Percentiles rank a stretch among this genome's conserved stretches.
Evolutionary conservation across 2,888 invertebrate species (phyloP).

Genomic region (Lagria hirta): DNA sequence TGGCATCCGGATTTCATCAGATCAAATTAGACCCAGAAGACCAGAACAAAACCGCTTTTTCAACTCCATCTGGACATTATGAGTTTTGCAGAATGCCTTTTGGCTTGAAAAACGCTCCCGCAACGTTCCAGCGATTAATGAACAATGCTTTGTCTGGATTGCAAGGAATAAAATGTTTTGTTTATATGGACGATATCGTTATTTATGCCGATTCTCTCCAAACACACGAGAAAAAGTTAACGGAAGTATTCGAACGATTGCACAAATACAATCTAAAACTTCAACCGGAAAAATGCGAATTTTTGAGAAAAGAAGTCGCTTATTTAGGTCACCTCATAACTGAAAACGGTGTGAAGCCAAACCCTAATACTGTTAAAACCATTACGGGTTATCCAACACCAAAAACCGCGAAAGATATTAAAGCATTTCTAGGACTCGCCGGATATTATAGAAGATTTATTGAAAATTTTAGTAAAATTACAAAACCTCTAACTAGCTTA

Average conservation of each 20-base stretch:
- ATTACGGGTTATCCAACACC: slow-evolving; percentile 32
- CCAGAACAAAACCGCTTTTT: slow-evolving; percentile 33
- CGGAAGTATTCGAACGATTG: too few species aligned
- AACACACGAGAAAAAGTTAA: too few species aligned
- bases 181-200: slow-evolving; percentile 42
- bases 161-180: slow-evolving; percentile 36
- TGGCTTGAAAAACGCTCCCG: slow-evolving; percentile 37
- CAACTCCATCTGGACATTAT: slow-evolving; percentile 33
- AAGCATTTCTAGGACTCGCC: too few species aligned
- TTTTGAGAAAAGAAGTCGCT: slow-evolving; percentile 33
- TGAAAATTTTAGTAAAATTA: slow-evolving; percentile 30
- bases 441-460: slow-evolving; percentile 46
- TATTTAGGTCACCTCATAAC: slow-evolving; percentile 38
- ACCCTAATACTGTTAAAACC: slow-evolving; percentile 30
- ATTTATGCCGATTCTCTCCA: slow-evolving; percentile 28
- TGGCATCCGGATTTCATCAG: slow-evolving; percentile 35
- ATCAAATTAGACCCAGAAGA: slow-evolving; percentile 27
- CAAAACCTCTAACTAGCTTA: slow-evolving; percentile 36
- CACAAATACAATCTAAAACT: slow-evolving; percentile 38
- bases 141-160: slow-evolving; percentile 36
- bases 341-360: slow-evolving; percentile 36
- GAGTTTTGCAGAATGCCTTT: slow-evolving; percentile 37
- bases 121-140: slow-evolving; percentile 42
- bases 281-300: slow-evolving; percentile 41
- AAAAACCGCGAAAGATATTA: slow-evolving; percentile 25